phyloP scores from a whole-genome alignment of 2,888 invertebrate species.

The Amiota minor region DNA sequence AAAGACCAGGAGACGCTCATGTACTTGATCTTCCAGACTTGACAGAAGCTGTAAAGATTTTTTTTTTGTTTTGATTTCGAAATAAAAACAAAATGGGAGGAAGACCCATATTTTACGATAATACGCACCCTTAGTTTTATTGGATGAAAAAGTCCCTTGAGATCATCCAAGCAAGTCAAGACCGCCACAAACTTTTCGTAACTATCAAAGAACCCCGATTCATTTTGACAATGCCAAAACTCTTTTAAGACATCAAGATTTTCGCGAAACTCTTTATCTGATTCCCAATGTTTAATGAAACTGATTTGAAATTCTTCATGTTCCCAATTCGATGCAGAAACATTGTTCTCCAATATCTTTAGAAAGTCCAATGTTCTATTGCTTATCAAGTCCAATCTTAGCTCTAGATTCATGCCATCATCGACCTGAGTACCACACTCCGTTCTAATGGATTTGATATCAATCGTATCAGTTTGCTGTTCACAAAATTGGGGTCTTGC shows the following conservation, averaged over 20 bases:
- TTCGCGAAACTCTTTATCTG: constrained; percentile 58
- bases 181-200: constrained; percentile 65
- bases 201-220: constrained; percentile 39
- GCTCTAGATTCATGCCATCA: constrained; percentile 51
- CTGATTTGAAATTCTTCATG: constrained; percentile 34
- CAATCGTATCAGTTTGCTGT: constrained; percentile 41
- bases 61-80: neutral
- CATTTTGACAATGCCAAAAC: constrained; percentile 38
- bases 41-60: constrained; percentile 50
- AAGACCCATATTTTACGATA: too few relatives aligned
- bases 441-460: constrained; percentile 22
- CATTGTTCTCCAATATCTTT: constrained; percentile 44
- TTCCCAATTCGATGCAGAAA: constrained; percentile 45
- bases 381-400: constrained; percentile 51
- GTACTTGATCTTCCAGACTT: constrained; percentile 62
- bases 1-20: constrained; percentile 59
- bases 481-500: constrained; percentile 39
- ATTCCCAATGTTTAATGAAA: constrained; percentile 49
- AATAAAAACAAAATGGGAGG: neutral
- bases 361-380: constrained; percentile 52
- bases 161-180: constrained; percentile 57
- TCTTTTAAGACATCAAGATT: constrained; percentile 58
- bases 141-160: constrained; percentile 61
- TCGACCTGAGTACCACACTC: constrained; percentile 58
- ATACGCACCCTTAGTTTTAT: constrained; percentile 55